These are phyloP conservation scores for Thymelicus sylvestris DNA, from an alignment of 2,888 invertebrate genomes.

Conservation along the genomic window DNA sequence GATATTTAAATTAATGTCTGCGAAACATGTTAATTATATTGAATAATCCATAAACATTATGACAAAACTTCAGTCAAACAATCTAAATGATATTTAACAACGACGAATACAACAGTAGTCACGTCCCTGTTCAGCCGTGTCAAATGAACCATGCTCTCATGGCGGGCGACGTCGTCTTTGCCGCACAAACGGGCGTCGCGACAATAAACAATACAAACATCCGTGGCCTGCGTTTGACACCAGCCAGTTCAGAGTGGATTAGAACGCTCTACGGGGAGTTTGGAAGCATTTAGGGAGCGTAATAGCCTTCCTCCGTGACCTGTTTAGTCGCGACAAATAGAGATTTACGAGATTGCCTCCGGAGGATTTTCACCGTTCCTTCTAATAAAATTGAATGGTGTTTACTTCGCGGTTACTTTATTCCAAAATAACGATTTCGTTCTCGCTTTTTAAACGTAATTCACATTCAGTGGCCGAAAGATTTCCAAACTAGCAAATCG, in stretches of 20 bases:
- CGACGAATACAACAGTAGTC: slow-evolving; percentile 59
- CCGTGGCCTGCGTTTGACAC: slow-evolving; percentile 83
- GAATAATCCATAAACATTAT: neutral
- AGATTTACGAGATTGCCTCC: slow-evolving; percentile 81
- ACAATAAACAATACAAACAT: slow-evolving; percentile 85
- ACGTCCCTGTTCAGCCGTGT: slow-evolving; percentile 48
- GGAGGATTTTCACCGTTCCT: slow-evolving; percentile 68
- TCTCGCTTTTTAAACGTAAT: slow-evolving; percentile 51
- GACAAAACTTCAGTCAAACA: slow-evolving; percentile 5
- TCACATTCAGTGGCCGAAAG: slow-evolving; percentile 38
- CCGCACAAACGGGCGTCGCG: slow-evolving; percentile 75
- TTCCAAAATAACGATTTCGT: slow-evolving; percentile 49
- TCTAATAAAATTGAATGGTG: slow-evolving; percentile 79
- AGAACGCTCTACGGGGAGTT: slow-evolving; percentile 81
- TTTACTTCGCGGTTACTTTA: slow-evolving; percentile 71
- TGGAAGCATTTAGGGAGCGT: slow-evolving; percentile 83
- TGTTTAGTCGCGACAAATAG: slow-evolving; percentile 84
- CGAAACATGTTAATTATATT: neutral
- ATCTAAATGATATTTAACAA: slow-evolving; percentile 27
- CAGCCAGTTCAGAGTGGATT: slow-evolving; percentile 82
- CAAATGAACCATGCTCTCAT: slow-evolving; percentile 75
- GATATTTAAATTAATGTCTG: no score
- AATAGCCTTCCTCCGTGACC: slow-evolving; percentile 83
- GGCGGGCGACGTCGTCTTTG: slow-evolving; percentile 69
- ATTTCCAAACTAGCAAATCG: slow-evolving; percentile 43